phyloP scores from a whole-genome alignment of 53 echinoderm and acorn worm genomes.

The Arbacia lixula region DNA sequence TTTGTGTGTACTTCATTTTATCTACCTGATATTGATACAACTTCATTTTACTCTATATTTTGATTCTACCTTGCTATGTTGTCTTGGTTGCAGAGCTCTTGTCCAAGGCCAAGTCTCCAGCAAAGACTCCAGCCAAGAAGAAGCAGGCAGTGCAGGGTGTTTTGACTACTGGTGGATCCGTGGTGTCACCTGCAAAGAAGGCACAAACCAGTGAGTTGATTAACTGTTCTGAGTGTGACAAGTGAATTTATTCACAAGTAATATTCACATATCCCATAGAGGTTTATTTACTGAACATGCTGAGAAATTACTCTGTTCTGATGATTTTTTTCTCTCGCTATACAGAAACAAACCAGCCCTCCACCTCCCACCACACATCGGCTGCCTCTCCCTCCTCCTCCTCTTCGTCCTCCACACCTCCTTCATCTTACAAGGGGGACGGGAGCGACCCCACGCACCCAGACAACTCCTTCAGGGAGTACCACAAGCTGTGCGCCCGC shows the following conservation, averaged over 20 bases:
- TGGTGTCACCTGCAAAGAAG: conserved; percentile 74
- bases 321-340: not conserved
- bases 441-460: conserved; percentile 76
- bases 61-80: not conserved
- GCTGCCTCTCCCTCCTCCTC: conserved; percentile 20
- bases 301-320: too few species aligned
- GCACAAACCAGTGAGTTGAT: conserved; percentile 26
- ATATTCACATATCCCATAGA: too few species aligned
- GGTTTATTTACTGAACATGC: too few species aligned
- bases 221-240: too few species aligned
- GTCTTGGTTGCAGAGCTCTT: conserved; percentile 55
- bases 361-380: conserved; percentile 38
- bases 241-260: too few species aligned
- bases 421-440: conserved; percentile 28
- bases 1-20: too few species aligned
- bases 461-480: conserved; percentile 95
- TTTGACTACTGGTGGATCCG: conserved; percentile 59
- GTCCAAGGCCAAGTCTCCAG: conserved; percentile 64
- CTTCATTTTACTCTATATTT: too few species aligned
- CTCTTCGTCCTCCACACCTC: conserved; percentile 1
- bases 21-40: too few species aligned
- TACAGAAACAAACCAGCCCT: conserved; percentile 31
- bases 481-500: conserved; percentile 89
- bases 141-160: conserved; percentile 72
- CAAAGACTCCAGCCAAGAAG: conserved; percentile 71